Evolutionary conservation across 2,113 vertebrate genomes (phyloP), one percentile per base, ranked within the genome.

Genomic region (Scolopax mira): DNA sequence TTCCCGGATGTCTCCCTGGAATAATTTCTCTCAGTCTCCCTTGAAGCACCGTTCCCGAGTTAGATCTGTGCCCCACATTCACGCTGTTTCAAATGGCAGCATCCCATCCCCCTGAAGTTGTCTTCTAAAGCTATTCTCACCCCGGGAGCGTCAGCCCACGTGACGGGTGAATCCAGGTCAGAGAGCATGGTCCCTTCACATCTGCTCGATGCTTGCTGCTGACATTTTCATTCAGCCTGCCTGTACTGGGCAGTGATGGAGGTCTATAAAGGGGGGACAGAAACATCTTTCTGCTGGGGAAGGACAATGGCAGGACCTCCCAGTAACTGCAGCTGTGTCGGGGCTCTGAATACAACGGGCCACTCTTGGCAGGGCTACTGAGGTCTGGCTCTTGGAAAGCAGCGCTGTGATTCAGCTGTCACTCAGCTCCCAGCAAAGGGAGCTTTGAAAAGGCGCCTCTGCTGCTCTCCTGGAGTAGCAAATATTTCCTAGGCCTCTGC

Each of bases 301-400:
- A 93, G 97, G 97, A 99, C 98, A 99, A 99, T 98, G 97, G 98
- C 85, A 74, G 97, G 99, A 99, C 99, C 98, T 98, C 99, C 98
- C 98, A 98, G 98, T 97, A 98, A 97, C 97, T 98, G 98, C 98
- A 99, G 98, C 99, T 99, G 98, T 98, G 97, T 97, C 96, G 93
- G 96, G 97, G 97, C 97, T 94, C 97, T 98, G 97, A 97, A 98
- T 97, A 96, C 98, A 97, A 96, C 97, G 42, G 97, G 93, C 95
- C 97, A 96, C 91, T 92, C 97, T 97, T 96, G 92, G 97, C 95
- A 96, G 94, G 86, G 94, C 92, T 95, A 86, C 95, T 90, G 96
- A 94, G 96, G 88, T 94, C 96, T 97, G 97, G 96, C 98, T 98
- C 98, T 99, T 98, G 98, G 98, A 98, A 98, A 98, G 97, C 97